Percentiles rank a stretch among this genome's conserved stretches.
Evolutionary conservation across 2,113 vertebrate genomes (phyloP).

Genomic region (Cyprinodon tularosa): DNA sequence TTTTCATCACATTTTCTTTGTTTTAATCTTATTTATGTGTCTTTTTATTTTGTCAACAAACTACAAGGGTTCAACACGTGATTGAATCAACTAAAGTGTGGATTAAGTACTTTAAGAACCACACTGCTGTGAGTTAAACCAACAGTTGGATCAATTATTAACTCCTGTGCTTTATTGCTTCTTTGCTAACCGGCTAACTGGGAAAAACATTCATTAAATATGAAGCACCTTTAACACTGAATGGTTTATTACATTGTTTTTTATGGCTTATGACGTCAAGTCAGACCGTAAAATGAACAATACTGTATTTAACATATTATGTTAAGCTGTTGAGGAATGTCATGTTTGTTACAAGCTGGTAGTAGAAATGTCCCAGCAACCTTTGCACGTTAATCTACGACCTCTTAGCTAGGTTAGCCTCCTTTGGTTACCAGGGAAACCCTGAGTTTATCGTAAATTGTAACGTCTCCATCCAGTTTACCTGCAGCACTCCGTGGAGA

Average conservation of each 20-base stretch:
- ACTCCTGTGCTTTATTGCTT: too few relatives aligned
- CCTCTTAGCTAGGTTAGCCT: constrained; percentile 13
- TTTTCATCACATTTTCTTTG: background rate
- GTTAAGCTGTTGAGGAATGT: background rate
- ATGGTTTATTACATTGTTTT: background rate
- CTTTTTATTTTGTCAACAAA: too few relatives aligned
- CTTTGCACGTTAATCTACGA: background rate
- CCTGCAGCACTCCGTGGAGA: constrained; percentile 23
- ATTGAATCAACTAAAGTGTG: background rate
- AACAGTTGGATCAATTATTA: background rate
- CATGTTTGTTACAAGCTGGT: background rate
- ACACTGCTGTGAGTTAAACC: background rate
- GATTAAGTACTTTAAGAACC: background rate
- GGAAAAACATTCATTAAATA: background rate
- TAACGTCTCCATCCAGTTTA: background rate
- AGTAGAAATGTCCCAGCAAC: background rate
- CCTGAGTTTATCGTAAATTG: background rate
- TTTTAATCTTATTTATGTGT: background rate
- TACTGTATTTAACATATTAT: background rate
- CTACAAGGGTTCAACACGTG: too few relatives aligned
- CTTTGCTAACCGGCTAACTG: too few relatives aligned
- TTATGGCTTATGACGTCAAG: background rate
- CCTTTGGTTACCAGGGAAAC: background rate
- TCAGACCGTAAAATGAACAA: background rate
- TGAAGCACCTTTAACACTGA: background rate